Base-by-base conservation (phyloP, 23 tunicate species). In the Oikopleura dioica region DNA sequence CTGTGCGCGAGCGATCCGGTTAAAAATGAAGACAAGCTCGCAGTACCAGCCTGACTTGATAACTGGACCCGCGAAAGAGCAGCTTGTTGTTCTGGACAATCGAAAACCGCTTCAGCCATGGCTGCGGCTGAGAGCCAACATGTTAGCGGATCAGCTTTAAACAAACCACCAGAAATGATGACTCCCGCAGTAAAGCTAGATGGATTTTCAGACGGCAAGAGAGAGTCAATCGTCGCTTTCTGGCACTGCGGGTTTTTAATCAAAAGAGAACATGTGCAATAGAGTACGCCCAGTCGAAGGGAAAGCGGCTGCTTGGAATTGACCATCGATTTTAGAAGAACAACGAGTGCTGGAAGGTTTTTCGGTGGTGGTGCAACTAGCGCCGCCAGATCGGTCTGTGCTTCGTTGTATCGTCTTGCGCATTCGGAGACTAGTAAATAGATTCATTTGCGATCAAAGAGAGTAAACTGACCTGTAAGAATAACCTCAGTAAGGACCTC, bases 91-190 rank as follows among this genome's bases (percentile, higher is more conserved):
- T n/a, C n/a, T n/a, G n/a, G n/a, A n/a, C 32, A 24, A 28, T 63
- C 26, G 2, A 63, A 28, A 21, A 63, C 26, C 33, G 94, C 87
- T 51, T 86, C 87, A 1, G 87, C 85, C 34, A 92, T 75, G 35
- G 98, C 98, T 28, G 91, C 81, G 12, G 98, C 85, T 28, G 98
- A 83, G 26, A 89, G 76, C 98, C 98, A 92, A 50, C 82, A 86
- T 1, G 98, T 82, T 1, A 92, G 80, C 35, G 98, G 69, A 51
- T 92, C 98, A 32, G 80, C 81, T 23, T 87, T 84, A 76, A 92
- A 92, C 36, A 92, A 75, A 1, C 88, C 98, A 9, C 98, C 94
- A 76, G 94, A 92, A 33, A 92, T 75, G 24, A 92, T 34, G 75
- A 85, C 94, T 5, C 98, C 98, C 37, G 87, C 77, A 32, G 98